Evolutionary conservation across 2,113 vertebrate species (phyloP).

Genomic region (Hoplias malabaricus): DNA sequence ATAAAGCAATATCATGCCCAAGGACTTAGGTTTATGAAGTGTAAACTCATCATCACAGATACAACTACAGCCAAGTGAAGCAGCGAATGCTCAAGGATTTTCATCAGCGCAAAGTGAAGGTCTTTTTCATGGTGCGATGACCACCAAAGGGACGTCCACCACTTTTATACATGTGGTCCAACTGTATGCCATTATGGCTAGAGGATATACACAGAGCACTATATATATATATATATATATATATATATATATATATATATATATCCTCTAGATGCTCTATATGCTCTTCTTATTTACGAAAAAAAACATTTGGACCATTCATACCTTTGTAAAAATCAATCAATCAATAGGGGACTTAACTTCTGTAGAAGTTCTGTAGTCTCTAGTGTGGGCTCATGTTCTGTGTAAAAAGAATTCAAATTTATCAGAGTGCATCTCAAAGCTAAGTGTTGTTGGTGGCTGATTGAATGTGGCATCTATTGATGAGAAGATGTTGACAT

Average conservation of each 20-base stretch:
- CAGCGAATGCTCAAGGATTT: constrained; percentile 22
- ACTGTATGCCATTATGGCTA: too few species aligned
- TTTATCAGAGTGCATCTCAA: not conserved
- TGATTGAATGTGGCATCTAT: not conserved
- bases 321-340: too few species aligned
- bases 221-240: too few species aligned
- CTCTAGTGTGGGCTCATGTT: not conserved
- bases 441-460: not conserved
- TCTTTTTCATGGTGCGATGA: constrained; percentile 19
- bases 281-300: too few species aligned
- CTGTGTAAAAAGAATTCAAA: not conserved
- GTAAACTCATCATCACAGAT: constrained; percentile 38
- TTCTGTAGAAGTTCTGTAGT: too few species aligned
- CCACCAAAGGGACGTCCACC: not conserved
- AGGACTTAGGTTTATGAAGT: constrained; percentile 29
- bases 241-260: too few species aligned
- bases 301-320: too few species aligned
- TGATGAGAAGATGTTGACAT: constrained; percentile 9
- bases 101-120: constrained; percentile 5
- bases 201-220: too few species aligned
- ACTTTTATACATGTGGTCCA: too few species aligned
- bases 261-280: too few species aligned
- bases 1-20: constrained; percentile 7
- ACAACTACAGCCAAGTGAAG: constrained; percentile 1
- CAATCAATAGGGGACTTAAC: too few species aligned